phyloP scores from a whole-genome alignment of 2,888 invertebrate genomes.

The Lycaena phlaeas region DNA sequence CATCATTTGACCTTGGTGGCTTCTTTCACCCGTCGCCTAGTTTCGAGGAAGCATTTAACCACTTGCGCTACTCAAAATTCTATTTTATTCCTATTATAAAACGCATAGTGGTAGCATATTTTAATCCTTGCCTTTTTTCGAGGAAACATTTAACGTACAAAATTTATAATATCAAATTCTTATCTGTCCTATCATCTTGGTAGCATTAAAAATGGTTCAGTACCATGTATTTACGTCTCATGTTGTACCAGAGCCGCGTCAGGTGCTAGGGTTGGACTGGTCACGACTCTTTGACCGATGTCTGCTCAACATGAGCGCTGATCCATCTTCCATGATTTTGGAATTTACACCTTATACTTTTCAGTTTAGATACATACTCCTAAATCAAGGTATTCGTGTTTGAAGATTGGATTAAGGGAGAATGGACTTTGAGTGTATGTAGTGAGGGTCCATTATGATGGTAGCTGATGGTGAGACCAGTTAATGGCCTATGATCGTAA shows the following conservation, averaged over 20 bases:
- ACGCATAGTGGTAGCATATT: no score
- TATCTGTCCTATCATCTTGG: conserved; percentile 31
- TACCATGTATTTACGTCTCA: conserved; percentile 48
- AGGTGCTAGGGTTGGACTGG: conserved; percentile 65
- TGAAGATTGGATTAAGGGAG: no score
- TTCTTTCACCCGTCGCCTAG: no score
- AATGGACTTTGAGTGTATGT: conserved; percentile 15
- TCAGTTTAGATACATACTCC: no score
- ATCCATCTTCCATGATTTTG: no score
- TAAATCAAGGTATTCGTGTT: no score
- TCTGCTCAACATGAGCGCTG: conserved; percentile 45
- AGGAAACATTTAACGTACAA: background rate
- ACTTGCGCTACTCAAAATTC: no score
- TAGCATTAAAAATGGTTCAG: conserved; percentile 39
- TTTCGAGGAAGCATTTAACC: no score
- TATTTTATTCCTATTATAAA: no score
- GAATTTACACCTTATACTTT: no score
- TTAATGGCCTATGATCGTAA: conserved; percentile 70
- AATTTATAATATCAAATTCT: background rate
- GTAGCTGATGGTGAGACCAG: conserved; percentile 41
- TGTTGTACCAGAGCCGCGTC: conserved; percentile 51
- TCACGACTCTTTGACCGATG: conserved; percentile 71
- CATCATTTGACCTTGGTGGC: no score
- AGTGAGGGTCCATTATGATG: conserved; percentile 21
- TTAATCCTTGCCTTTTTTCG: no score